Evolutionary conservation across 2,888 invertebrate genomes (phyloP), one percentile per base, ranked within the genome.

Genomic region (Lydus trimaculatus): DNA sequence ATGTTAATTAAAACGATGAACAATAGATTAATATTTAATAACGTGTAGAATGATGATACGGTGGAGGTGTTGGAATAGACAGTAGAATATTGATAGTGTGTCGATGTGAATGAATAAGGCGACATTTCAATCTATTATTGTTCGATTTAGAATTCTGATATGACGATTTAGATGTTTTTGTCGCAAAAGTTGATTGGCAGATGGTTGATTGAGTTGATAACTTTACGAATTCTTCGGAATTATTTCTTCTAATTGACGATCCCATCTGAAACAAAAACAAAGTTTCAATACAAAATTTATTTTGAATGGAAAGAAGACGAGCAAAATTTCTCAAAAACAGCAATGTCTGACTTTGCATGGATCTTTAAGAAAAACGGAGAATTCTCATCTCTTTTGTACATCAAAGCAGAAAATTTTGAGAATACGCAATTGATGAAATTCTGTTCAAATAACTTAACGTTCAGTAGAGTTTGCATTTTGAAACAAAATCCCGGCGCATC

Each of bases 181-280:
- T n/a, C 0, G 9, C 9, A 8, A 20, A 1, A 20, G 5, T 48
- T 48, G 48, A 48, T 48, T 31, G 31, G 31, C 1, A 7, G 8
- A 9, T 9, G 11, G 9, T 33, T 7, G 33, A 15, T 20, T 11
- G 23, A 11, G 7, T 28, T 25, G 56, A 15, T 13, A 56, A 64
- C 9, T 52, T 52, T 11, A 7, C 31, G 17, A 13, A 4, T 23
- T n/a, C 31, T 48, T n/a, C 20, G n/a, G 17, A 7, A 31, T 25
- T 33, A 52, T 58, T 62, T 25, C 11, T 64, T 31, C n/a, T 64
- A 52, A 67, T 59, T 60, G 67, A 67, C 64, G 61, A 17, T 28
- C 20, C 48, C 67, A 64, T 56, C 67, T 67, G 39, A 11, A 67
- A 67, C 31, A 31, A 20, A 66, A 66, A 39, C 15, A n/a, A n/a